Conservation (phyloP, 2,113 vertebrate species). For the Scytalopus superciliaris region DNA sequence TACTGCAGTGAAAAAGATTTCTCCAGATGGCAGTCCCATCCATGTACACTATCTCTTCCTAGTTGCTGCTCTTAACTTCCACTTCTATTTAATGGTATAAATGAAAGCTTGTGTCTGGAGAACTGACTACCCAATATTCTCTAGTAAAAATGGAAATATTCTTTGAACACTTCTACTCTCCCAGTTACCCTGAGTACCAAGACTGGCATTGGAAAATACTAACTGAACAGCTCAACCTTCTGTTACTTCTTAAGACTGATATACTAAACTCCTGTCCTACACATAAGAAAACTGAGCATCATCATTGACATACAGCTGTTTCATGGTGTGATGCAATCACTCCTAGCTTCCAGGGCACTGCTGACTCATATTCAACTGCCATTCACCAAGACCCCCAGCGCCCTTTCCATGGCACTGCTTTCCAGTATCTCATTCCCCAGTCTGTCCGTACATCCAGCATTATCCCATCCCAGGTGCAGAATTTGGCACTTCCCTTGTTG, state of each 20-base stretch:
- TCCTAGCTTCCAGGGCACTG: too few species aligned
- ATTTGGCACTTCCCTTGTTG: too few species aligned
- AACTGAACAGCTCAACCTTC: not conserved
- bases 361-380: too few species aligned
- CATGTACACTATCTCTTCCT: not conserved
- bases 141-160: not conserved
- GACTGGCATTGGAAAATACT: not conserved
- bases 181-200: not conserved
- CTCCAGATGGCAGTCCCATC: not conserved
- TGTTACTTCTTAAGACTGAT: not conserved
- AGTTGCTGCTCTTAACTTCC: not conserved
- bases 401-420: too few species aligned
- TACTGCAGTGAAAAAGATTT: not conserved
- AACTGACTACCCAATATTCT: not conserved
- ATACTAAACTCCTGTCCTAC: not conserved
- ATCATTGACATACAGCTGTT: not conserved
- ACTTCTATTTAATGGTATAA: not conserved
- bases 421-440: too few species aligned
- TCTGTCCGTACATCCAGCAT: too few species aligned
- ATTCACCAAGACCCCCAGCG: too few species aligned
- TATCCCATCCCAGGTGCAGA: too few species aligned
- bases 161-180: not conserved
- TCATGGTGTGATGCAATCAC: not conserved
- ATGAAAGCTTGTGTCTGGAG: not conserved
- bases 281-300: not conserved